Base-by-base conservation (phyloP, 2,888 invertebrate genomes). In the Amaurobius ferox region DNA sequence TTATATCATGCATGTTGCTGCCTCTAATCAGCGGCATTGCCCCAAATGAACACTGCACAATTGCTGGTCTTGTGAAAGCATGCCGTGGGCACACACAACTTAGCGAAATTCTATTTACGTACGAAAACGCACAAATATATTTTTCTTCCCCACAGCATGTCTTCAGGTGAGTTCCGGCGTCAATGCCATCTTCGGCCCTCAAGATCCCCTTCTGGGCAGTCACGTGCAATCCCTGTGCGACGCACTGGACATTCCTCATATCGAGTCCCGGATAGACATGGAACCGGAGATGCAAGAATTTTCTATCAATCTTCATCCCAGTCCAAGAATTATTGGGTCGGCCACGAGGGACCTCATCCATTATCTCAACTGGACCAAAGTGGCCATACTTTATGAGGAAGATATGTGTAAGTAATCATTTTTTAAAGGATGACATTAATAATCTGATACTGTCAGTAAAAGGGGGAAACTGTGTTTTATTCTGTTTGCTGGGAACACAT, bases 321-420 rank as follows among this genome's bases (percentile, higher is more conserved):
- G 96, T 9, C 95, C 96, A 88, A 94, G 94, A 78, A 93, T 95
- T 88, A 93, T 98, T 91, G 95, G 96, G 90, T 93, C 93, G 88
- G 96, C 90, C 0, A 97, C 97, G 92, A 93, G 95, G 81, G 97
- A 98, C 90, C 93, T 97, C 89, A 96, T 98, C 91, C 93, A 94
- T 13, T 96, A 96, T 91, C 94, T 97, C 86, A 96, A 97, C 91
- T 98, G 98, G 98, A 96, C 96, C 3, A 94, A 95, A 90, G 96
- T 98, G 90, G 97, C 97, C 0, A 95, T 98, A 78, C 94, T 98
- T 66, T 98, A 98, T 90, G 98, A 98, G 90, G 96, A 98, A 90
- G 97, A 97, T 76, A 87, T 88, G 83, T 89, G 89, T 89, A 83
- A 88, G 89, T 88, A n/a, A n/a, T n/a, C n/a, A n/a, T n/a, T n/a